A percentile compares a stretch with the other conserved stretches of the same genome.
These are phyloP conservation scores for Telmatherina bonti DNA, from an alignment of 2,797 vertebrate species.

Conservation along the genomic window DNA sequence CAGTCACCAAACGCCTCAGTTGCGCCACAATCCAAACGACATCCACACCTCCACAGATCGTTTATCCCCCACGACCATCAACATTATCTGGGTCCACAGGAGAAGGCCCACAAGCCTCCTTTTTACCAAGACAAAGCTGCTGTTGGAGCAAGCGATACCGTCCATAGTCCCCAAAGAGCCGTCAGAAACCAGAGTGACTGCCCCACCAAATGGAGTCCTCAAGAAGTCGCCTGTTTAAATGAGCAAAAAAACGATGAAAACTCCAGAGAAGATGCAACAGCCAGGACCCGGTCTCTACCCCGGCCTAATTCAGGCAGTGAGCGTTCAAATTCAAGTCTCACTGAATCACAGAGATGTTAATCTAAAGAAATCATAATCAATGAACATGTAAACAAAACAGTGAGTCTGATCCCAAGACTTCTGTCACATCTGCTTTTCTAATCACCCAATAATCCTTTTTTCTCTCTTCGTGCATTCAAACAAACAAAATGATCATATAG, in stretches of 20 bases:
- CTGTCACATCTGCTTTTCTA: neutral
- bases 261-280: conserved; percentile 50
- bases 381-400: conserved; percentile 10
- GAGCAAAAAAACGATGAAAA: conserved; percentile 39
- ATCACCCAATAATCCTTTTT: too few species aligned
- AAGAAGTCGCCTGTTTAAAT: conserved; percentile 21
- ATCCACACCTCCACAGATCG: conserved; percentile 55
- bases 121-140: conserved; percentile 34
- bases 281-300: conserved; percentile 56
- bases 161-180: conserved; percentile 20
- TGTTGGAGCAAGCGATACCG: conserved; percentile 5
- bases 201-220: conserved; percentile 17
- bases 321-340: conserved; percentile 50
- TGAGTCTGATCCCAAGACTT: neutral
- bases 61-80: conserved; percentile 61
- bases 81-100: conserved; percentile 60
- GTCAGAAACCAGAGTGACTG: conserved; percentile 14
- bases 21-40: conserved; percentile 9
- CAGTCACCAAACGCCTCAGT: neutral
- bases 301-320: conserved; percentile 77
- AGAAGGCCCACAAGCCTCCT: conserved; percentile 50
- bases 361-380: conserved; percentile 24
- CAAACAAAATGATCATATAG: too few species aligned
- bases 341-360: conserved; percentile 20
- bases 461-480: too few species aligned